These are phyloP conservation scores for Neopelma chrysocephalum DNA, from an alignment of 2,797 vertebrate species.

Conservation along the genomic window DNA sequence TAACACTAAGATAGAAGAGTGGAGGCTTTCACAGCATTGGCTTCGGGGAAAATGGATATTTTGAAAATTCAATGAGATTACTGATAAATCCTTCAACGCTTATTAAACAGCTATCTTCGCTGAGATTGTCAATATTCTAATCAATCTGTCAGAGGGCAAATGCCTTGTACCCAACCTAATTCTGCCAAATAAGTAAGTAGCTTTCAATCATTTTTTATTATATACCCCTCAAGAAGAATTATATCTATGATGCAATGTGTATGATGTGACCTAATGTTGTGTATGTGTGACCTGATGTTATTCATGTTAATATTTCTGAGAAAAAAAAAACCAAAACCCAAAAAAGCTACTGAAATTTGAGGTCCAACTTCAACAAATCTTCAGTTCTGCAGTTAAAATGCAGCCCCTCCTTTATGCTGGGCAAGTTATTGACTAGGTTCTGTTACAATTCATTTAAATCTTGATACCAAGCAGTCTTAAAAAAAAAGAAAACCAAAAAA, in stretches of 20 bases:
- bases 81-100: not conserved
- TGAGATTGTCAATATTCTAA: not conserved
- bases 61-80: not conserved
- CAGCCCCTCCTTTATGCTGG: not conserved
- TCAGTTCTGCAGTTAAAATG: not conserved
- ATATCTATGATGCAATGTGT: not conserved
- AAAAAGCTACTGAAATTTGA: not conserved
- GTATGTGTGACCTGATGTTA: not conserved
- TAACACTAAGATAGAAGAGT: not conserved
- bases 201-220: not conserved
- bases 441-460: not conserved
- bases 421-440: not conserved
- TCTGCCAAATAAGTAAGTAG: not conserved
- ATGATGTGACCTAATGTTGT: not conserved
- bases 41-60: not conserved
- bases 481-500: not conserved
- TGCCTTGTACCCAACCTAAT: not conserved
- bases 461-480: not conserved
- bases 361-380: not conserved
- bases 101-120: not conserved
- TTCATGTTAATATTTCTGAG: not conserved
- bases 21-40: fast-evolving
- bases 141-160: not conserved
- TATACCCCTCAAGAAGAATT: not conserved
- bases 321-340: not conserved